phyloP scores from a whole-genome alignment of 1,140 invertebrate genomes.

The Gonioctena quinquepunctata region DNA sequence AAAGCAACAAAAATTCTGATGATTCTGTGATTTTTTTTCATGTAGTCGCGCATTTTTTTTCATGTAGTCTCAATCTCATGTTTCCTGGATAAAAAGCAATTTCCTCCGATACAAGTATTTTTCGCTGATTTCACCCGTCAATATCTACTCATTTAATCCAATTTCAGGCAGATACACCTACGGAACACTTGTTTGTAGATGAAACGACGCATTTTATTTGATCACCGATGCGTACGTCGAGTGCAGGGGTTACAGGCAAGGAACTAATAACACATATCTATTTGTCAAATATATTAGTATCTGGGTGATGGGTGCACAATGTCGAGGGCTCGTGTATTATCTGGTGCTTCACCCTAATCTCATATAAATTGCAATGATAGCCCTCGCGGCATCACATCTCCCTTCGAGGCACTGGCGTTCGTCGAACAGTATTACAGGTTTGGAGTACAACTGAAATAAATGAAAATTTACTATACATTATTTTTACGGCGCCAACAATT shows the following conservation, averaged over 20 bases:
- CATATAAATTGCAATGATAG: constrained; percentile 53
- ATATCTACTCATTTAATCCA: not conserved
- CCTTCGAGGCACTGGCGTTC: not conserved
- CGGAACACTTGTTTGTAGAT: not conserved
- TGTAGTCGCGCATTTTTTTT: too few species aligned
- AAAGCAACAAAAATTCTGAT: too few species aligned
- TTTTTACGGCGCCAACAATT: too few species aligned
- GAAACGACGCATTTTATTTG: not conserved
- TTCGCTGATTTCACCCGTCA: too few species aligned
- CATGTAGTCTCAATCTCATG: too few species aligned
- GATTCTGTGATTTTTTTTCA: too few species aligned
- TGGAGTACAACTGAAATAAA: too few species aligned
- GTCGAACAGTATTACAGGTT: not conserved
- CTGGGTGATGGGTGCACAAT: constrained; percentile 39
- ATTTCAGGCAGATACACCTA: not conserved
- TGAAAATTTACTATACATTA: too few species aligned
- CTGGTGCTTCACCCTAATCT: constrained; percentile 50
- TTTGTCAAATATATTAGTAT: constrained; percentile 52
- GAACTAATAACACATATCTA: constrained; percentile 51
- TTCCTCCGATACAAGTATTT: too few species aligned
- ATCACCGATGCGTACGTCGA: not conserved
- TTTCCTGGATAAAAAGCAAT: too few species aligned
- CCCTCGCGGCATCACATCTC: constrained; percentile 35
- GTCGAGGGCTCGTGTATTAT: constrained; percentile 48
- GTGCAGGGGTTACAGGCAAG: constrained; percentile 15